phyloP scores from a whole-genome alignment of 2,113 vertebrate species.

The Gasterosteus aculeatus region DNA sequence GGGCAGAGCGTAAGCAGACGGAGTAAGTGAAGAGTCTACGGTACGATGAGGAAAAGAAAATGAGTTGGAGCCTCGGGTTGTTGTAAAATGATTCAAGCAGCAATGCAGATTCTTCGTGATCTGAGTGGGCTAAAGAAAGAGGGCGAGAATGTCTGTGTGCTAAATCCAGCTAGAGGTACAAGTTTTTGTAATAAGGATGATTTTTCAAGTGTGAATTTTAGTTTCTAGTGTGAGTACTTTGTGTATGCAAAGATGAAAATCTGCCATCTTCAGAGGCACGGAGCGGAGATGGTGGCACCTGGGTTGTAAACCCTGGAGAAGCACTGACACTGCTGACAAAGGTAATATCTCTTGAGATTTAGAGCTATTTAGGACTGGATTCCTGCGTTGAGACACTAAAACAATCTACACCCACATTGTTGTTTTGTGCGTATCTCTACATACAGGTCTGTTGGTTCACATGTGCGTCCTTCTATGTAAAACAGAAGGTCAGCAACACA shows the following conservation, averaged over 20 bases:
- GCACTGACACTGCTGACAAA: neutral
- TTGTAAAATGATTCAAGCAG: constrained; percentile 15
- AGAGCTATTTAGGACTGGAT: neutral
- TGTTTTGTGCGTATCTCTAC: neutral
- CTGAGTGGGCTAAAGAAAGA: neutral
- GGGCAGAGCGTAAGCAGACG: neutral
- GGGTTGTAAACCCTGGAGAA: no score
- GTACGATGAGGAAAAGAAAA: neutral
- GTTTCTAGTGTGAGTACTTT: neutral
- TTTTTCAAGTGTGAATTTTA: neutral
- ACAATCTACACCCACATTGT: neutral
- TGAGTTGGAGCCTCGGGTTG: constrained; percentile 6
- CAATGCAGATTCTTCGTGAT: constrained; percentile 25
- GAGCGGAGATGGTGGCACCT: neutral
- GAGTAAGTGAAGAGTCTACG: neutral
- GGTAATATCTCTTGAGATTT: neutral
- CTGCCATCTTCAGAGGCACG: neutral
- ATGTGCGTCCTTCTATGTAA: constrained; percentile 15
- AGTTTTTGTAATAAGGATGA: neutral
- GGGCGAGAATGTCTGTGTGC: neutral
- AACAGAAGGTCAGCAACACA: neutral
- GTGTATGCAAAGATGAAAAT: neutral
- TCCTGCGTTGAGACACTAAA: neutral
- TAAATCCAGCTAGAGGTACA: neutral
- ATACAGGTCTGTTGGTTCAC: constrained; percentile 23